A percentile compares a stretch with the other conserved stretches of the same genome.
These are phyloP conservation scores for Silvanus unidentatus DNA, from an alignment of 2,888 invertebrate genomes.

Conservation along the genomic window DNA sequence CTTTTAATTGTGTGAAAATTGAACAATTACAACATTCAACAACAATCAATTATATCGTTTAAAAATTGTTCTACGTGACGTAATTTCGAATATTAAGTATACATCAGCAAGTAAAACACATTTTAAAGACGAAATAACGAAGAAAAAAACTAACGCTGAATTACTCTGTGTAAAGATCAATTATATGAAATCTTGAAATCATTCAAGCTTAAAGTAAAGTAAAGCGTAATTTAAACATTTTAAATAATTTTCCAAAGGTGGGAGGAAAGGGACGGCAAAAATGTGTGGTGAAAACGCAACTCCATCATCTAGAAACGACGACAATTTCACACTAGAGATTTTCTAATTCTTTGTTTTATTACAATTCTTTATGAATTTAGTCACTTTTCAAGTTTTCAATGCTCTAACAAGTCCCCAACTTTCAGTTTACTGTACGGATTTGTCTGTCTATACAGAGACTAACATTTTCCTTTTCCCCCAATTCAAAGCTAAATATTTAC, in stretches of 20 bases:
- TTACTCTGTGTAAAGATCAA: neutral
- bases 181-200: neutral
- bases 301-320: too few species aligned
- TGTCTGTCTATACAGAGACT: neutral
- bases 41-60: conserved; percentile 2
- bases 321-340: neutral
- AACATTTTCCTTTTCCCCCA: neutral
- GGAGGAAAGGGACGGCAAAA: too few species aligned
- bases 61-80: conserved; percentile 1
- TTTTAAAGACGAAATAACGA: too few species aligned
- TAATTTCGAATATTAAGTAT: neutral
- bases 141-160: too few species aligned
- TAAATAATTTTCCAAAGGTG: conserved; percentile 2
- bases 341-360: neutral
- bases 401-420: neutral
- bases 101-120: too few species aligned
- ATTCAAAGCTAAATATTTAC: neutral
- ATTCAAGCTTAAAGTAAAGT: conserved; percentile 1
- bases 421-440: neutral
- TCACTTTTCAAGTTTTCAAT: neutral
- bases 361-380: neutral
- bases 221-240: conserved; percentile 6
- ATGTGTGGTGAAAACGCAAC: too few species aligned
- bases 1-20: conserved; percentile 2
- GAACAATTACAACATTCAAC: neutral